Conservation (phyloP, 1,140 invertebrate genomes). For the Tetramorium alpestre region DNA sequence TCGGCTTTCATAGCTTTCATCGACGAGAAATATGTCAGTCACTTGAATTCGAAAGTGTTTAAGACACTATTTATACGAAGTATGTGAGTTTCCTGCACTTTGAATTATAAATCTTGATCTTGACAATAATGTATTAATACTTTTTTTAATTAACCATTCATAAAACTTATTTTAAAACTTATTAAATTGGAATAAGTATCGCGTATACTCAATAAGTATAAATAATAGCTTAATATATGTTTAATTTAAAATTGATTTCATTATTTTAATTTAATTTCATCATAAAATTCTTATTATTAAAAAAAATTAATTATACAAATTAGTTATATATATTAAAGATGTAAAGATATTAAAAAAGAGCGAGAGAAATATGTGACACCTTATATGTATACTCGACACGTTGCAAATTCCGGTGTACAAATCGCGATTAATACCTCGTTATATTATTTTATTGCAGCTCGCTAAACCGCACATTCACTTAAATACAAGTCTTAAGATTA, state of each 20-base stretch:
- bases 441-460: conserved; percentile 15
- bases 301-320: neutral
- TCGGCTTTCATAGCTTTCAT: conserved; percentile 16
- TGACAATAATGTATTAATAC: neutral
- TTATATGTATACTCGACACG: neutral
- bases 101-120: neutral
- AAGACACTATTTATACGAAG: neutral
- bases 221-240: neutral
- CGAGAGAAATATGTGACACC: neutral
- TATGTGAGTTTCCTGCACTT: neutral
- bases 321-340: neutral
- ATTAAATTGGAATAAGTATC: neutral
- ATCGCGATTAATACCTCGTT: conserved; percentile 11
- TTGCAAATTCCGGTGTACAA: neutral
- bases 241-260: neutral
- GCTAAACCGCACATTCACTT: neutral
- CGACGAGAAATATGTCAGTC: conserved; percentile 18
- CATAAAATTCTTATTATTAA: neutral
- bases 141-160: neutral
- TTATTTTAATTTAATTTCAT: too few species aligned
- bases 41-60: conserved; percentile 6
- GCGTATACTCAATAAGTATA: neutral
- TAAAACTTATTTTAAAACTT: neutral
- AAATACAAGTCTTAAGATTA: neutral
- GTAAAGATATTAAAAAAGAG: neutral